Base-by-base conservation (phyloP, 2,888 invertebrate species). In the Platycnemis pennipes region DNA sequence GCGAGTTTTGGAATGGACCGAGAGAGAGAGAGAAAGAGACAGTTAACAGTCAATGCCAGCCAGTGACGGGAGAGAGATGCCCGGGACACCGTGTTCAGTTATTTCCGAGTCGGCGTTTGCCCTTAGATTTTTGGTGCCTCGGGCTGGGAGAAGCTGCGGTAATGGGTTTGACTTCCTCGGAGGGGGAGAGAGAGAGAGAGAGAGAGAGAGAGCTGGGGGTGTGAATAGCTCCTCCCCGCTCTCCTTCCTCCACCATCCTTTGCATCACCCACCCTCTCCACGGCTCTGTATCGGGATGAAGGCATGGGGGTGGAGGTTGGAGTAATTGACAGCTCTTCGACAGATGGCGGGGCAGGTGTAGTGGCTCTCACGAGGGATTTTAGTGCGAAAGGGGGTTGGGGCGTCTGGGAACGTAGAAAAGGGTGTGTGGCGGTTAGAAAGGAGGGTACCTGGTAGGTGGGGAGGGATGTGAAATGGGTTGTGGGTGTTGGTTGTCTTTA, bases 241-340 rank as follows among this genome's bases (percentile, higher is more conserved):
- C 69, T n/a, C 56, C 56, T n/a, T 3, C n/a, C 4, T 31, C n/a
- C 69, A 31, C 69, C n/a, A 31, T 31, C 31, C 22, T 31, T 8
- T 13, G 31, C 69, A 2, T 31, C 31, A 5, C 69, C 31, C 31
- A n/a, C 8, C 5, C 69, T 31, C n/a, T 8, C 7, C 69, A 7
- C 26, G n/a, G 63, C 77, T 63, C 42, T 42, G 53, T 89, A 56
- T 89, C 56, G 53, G 89, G 89, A 89, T 89, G 49, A 49, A 88
- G 77, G 31, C 37, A n/a, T 63, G 53, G 22, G 37, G 37, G n/a
- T 19, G 63, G 63, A 44, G 91, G 89, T n/a, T 22, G 63, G 91
- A 91, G 91, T 91, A 91, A 91, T 91, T 91, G 91, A 91, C 91
- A 91, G 91, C 91, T 45, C 91, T 91, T 69, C 91, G 91, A 91